Percentiles rank a stretch among this genome's conserved stretches.
These are phyloP conservation scores for Drosophila helvetica DNA, from an alignment of 2,888 invertebrate genomes.

Conservation along the genomic window DNA sequence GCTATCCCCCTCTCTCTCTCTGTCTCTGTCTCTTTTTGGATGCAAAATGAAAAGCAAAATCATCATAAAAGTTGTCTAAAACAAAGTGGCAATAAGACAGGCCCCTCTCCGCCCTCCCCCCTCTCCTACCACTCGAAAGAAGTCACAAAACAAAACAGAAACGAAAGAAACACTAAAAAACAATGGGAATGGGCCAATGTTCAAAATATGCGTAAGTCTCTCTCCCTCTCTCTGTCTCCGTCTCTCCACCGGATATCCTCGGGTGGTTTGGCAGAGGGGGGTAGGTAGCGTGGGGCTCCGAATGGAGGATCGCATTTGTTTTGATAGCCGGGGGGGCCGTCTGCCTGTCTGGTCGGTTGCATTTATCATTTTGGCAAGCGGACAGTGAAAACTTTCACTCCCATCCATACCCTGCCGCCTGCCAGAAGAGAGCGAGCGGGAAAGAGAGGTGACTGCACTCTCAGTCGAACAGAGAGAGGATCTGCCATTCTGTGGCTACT, in stretches of 20 bases:
- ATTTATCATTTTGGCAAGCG: constrained; percentile 47
- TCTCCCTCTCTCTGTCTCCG: not conserved
- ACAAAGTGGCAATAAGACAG: constrained; percentile 59
- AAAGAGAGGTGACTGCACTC: constrained; percentile 10
- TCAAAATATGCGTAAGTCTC: constrained; percentile 44
- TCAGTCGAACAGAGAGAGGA: constrained; percentile 13
- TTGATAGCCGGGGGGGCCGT: constrained; percentile 41
- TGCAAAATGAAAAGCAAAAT: constrained; percentile 67
- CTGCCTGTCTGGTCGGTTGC: constrained; percentile 42
- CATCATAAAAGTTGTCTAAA: constrained; percentile 54
- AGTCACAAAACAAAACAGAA: constrained; percentile 44
- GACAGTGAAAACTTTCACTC: constrained; percentile 63
- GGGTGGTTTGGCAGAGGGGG: constrained; percentile 5
- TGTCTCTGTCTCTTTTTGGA: constrained; percentile 36
- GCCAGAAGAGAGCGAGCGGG: not conserved
- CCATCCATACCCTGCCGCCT: constrained; percentile 10
- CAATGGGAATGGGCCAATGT: constrained; percentile 36
- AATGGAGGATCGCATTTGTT: constrained; percentile 17
- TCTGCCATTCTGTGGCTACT: not conserved
- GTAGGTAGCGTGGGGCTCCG: not conserved
- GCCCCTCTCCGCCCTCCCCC: constrained; percentile 4
- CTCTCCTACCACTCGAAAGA: constrained; percentile 34
- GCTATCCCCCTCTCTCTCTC: not conserved
- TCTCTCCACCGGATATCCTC: constrained; percentile 64
- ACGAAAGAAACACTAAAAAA: constrained; percentile 29